Percentiles rank a stretch among this genome's conserved stretches.
phyloP scores from a whole-genome alignment of 2,113 vertebrate genomes.

The Butorides virescens region DNA sequence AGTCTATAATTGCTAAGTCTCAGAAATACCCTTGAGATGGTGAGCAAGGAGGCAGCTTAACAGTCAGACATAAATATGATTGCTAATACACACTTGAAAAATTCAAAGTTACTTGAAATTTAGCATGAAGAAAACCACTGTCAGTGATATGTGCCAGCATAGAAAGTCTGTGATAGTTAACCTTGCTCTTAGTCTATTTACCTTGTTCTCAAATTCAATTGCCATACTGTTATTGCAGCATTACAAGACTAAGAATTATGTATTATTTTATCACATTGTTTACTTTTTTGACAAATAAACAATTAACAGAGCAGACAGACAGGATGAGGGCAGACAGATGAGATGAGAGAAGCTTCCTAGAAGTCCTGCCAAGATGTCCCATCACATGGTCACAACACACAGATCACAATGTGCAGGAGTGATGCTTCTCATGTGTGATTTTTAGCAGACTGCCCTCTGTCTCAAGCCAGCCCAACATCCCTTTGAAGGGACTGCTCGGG shows the following conservation, averaged over 20 bases:
- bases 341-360: background rate
- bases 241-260: background rate
- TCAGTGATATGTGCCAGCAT: background rate
- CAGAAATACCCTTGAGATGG: background rate
- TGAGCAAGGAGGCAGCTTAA: background rate
- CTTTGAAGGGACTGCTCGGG: background rate
- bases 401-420: background rate
- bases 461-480: background rate
- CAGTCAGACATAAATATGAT: background rate
- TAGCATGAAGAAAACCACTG: background rate
- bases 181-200: background rate
- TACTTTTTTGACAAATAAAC: background rate
- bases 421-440: background rate
- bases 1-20: background rate
- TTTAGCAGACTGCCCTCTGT: background rate
- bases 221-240: background rate
- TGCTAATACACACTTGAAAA: background rate
- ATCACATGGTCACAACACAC: fast-evolving
- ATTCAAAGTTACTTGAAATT: constrained; percentile 10
- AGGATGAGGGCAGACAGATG: background rate
- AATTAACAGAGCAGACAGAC: background rate
- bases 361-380: background rate
- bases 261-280: background rate
- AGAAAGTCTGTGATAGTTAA: background rate
- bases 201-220: background rate